These are phyloP conservation scores for Lordiphosa andalusiaca DNA, from an alignment of 2,888 invertebrate species.

Conservation along the genomic window DNA sequence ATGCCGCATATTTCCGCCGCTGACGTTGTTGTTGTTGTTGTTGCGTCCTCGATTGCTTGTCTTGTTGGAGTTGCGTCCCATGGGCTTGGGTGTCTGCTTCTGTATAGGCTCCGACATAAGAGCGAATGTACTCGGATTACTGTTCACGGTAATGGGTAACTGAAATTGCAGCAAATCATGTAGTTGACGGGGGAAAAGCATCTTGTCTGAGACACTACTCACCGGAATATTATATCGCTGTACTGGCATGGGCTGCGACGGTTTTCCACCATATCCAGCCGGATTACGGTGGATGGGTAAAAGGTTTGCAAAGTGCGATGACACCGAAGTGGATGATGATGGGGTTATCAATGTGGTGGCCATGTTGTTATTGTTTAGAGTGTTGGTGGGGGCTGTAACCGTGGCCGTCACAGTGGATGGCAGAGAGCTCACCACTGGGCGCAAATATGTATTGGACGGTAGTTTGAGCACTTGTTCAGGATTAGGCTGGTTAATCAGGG, in stretches of 20 bases:
- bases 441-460: conserved; percentile 76
- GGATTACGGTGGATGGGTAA: conserved; percentile 41
- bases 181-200: background rate
- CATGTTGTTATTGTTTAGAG: conserved; percentile 27
- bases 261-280: conserved; percentile 30
- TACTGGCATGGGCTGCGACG: conserved; percentile 52
- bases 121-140: conserved; percentile 34
- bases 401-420: conserved; percentile 31
- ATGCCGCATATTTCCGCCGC: conserved; percentile 30
- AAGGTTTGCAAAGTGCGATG: conserved; percentile 35
- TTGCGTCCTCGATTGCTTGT: conserved; percentile 28
- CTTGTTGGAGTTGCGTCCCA: conserved; percentile 39
- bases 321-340: conserved; percentile 25
- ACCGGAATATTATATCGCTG: conserved; percentile 77
- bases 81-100: conserved; percentile 45
- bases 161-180: conserved; percentile 21
- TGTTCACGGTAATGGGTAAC: conserved; percentile 72
- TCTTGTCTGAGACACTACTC: conserved; percentile 27
- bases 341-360: conserved; percentile 36
- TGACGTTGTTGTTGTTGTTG: conserved; percentile 32
- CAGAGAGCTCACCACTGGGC: conserved; percentile 55
- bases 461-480: conserved; percentile 71
- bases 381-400: conserved; percentile 19
- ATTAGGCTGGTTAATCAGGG: conserved; percentile 36
- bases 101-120: conserved; percentile 54